Base-by-base conservation (phyloP, 2,888 invertebrate species). In the Dendrolimus houi region DNA sequence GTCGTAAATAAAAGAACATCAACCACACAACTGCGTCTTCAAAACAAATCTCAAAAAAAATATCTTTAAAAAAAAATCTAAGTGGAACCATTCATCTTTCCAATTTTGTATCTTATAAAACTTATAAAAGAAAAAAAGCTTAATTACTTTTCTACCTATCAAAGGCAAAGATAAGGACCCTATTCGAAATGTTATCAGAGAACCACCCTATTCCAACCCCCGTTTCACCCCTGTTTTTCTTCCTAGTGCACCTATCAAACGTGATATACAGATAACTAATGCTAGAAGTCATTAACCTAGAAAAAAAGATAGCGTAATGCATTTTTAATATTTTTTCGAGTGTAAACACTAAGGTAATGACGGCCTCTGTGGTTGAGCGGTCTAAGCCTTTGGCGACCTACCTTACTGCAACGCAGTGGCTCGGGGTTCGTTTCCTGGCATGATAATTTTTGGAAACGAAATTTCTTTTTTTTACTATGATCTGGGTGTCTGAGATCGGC, bases 211-310 rank as follows among this genome's bases (percentile, higher is more conserved):
- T 13, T 40, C 55, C 79, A 77, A 78, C 72, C 70, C 75, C 75
- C 72, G 77, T 77, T 76, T 75, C 81, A 77, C 84, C 85, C 85
- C 71, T 70, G 72, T 69, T 64, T 72, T 67, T 70, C 72, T 76
- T 70, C 68, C 70, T 72, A 75, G 76, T 72, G 76, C 78, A 82
- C 81, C 83, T 87, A 87, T 83, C 85, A 69, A 70, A 66, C 69
- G 83, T 81, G 83, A 86, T 87, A 84, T 84, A 74, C 77, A 88
- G 89, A 89, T 89, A 88, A 87, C 83, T 87, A 89, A 89, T 89
- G 89, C 77, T 62, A 66, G 61, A 62, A 77, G 84, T 85, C 89
- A 86, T 89, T 88, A 89, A 81, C 71, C 70, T 72, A 73, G 74
- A 70, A 74, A 77, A 17, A 76, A 71, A 77, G 80, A 81, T 83